Base-by-base conservation (phyloP, 2,797 vertebrate species). In the Peromyscus nudipes region DNA sequence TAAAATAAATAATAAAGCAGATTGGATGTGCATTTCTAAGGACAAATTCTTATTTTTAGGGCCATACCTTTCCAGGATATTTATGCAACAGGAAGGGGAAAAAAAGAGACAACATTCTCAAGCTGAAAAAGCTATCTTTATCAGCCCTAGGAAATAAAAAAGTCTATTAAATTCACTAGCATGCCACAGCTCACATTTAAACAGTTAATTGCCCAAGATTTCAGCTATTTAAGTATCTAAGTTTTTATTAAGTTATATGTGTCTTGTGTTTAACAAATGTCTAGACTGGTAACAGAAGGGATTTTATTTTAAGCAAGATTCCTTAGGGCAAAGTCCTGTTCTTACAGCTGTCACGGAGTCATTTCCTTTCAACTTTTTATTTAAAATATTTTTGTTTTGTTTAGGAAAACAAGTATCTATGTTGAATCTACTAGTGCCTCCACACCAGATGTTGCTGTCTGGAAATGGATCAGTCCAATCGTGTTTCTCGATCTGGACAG, bases 241-340 rank as follows among this genome's bases (percentile, higher is more conserved):
- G 27, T 73, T 40, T 40, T 73, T 73, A 73, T 40, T 25, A 73
- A 75, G 83, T 43, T 76, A 88, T 93, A 46, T 89, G 75, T 86
- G 69, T 89, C n/a, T 60, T 88, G 67, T 57, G 17, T 34, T 97
- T 88, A 88, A 92, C 37, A 91, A 96, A 94, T 86, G 31, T 92
- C 91, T 60, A 96, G 57, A 94, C 40, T 95, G 43, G 27, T 43
- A 16, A 95, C 5, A 96, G 52, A 92, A 85, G 9, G 21, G 31
- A 75, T 82, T 93, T 43, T 97, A 77, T 95, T 96, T 97, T 95
- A 90, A 55, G 90, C 16, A 90, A 94, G 94, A 79, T 75, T 85
- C 52, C 43, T 69, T 76, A 91, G 62, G 85, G 65, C 60, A 97
- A 89, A 94, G 60, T 93, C 34, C 82, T 95, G 2, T 88, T 92